Base-by-base conservation (phyloP, 2,113 vertebrate species). In the Henicopernis longicauda region DNA sequence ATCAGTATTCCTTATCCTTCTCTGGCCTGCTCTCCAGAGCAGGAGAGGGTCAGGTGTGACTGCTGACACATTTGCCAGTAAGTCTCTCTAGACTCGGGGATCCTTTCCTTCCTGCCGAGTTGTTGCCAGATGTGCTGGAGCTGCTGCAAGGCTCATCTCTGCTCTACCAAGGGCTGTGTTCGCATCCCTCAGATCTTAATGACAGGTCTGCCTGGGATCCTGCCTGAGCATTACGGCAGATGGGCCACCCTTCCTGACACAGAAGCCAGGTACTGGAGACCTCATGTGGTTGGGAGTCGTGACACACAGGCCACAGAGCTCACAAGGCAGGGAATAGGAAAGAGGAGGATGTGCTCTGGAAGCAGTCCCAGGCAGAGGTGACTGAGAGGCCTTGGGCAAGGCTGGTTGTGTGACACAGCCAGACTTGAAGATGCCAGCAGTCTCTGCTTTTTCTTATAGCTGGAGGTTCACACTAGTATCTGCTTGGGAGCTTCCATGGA, bases 21-120 rank as follows among this genome's bases (percentile, higher is more conserved):
- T 71, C 16, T 55, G 50, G 5, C 21, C 16, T 45, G 25, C 19
- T 12, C 40, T 44, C 13, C 52, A 23, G 44, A 44, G 38, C 5
- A 20, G 42, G 38, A 17, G 6, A 16, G 29, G 10, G 2, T 31
- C 54, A 54, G 49, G 16, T 44, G 13, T 74, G 36, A 45, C 50
- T 81, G 13, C 36, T 7, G 20, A 6, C 1, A 55, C 0, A 0
- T 54, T 36, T 52, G 6, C 29, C 45, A 49, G 22, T 42, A 27
- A 42, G 13, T 52, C 21, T 49, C 3, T 62, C 38, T 44, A 50
- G 32, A 6, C 11, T 10, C 29, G 9, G 34, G 22, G 18, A 16
- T 34, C 19, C 38, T 69, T 63, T 47, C 14, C 27, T 36, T 57
- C 18, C 47, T 63, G 42, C 29, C 16, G 18, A 3, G 3, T 31